Evolutionary conservation across 2,797 vertebrate species (phyloP).

Genomic region (Urosaurus nigricauda): DNA sequence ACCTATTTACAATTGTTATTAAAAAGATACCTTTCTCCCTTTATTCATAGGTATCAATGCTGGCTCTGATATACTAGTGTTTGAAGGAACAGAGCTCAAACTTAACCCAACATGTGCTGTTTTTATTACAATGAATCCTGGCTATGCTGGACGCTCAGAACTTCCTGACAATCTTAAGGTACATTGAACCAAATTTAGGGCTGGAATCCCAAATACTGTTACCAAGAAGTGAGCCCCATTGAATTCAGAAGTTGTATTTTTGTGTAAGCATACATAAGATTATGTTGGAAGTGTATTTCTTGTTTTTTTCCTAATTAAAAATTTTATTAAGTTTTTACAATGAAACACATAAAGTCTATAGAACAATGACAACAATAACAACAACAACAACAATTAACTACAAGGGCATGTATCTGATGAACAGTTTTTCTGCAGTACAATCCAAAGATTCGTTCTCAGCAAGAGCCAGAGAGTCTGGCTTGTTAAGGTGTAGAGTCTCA

Average conservation of each 20-base stretch:
- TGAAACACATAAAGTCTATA: no score
- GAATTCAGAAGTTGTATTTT: no score
- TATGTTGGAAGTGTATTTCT: neutral
- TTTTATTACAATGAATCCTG: slow-evolving; percentile 96
- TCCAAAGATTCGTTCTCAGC: no score
- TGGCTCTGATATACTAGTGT: slow-evolving; percentile 82
- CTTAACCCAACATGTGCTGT: slow-evolving; percentile 91
- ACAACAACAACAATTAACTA: no score
- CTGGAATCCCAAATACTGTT: neutral
- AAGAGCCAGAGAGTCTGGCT: no score
- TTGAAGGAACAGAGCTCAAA: slow-evolving; percentile 91
- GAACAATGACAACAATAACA: no score
- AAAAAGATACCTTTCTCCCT: slow-evolving; percentile 21
- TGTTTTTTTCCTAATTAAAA: neutral
- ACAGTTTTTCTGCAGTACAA: no score
- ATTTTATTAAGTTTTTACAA: no score
- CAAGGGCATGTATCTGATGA: no score
- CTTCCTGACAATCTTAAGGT: slow-evolving; percentile 95
- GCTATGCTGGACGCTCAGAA: slow-evolving; percentile 92
- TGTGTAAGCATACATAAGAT: neutral
- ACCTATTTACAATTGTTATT: neutral
- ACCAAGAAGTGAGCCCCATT: neutral
- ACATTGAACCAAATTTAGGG: neutral
- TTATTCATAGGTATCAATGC: slow-evolving; percentile 84
- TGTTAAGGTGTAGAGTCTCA: no score